Conservation (phyloP, 2,113 vertebrate species). For the Rhipidura dahli region DNA sequence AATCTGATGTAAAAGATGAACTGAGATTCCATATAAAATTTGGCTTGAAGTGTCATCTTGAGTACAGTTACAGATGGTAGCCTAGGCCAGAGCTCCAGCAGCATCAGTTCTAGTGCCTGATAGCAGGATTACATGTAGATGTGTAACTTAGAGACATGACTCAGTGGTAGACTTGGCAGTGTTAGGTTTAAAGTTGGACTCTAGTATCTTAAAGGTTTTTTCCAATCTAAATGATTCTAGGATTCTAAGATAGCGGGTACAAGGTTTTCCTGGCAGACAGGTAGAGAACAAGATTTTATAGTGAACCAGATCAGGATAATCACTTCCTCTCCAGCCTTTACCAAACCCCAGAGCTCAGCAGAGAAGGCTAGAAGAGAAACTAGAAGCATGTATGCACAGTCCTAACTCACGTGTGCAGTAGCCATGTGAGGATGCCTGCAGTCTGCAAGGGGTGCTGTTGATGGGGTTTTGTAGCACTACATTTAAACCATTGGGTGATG, state of each 20-base stretch:
- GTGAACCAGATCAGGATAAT: neutral
- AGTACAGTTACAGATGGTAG: neutral
- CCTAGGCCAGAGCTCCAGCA: neutral
- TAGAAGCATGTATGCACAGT: neutral
- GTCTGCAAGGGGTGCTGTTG: neutral
- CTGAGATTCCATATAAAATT: neutral
- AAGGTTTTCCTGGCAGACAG: neutral
- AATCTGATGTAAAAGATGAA: neutral
- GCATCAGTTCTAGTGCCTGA: neutral
- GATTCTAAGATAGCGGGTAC: neutral
- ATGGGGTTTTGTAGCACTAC: neutral
- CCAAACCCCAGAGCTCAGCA: neutral
- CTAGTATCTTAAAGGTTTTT: neutral
- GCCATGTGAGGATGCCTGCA: neutral
- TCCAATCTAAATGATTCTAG: neutral
- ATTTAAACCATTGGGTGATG: neutral
- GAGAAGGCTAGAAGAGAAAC: neutral
- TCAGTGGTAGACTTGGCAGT: neutral
- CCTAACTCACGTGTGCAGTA: neutral
- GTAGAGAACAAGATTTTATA: neutral
- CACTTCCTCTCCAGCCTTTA: neutral
- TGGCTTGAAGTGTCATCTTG: neutral
- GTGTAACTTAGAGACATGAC: neutral
- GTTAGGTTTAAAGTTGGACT: neutral
- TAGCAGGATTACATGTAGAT: neutral